phyloP scores from a whole-genome alignment of 2,888 invertebrate species.

The Plagiodera versicolora region DNA sequence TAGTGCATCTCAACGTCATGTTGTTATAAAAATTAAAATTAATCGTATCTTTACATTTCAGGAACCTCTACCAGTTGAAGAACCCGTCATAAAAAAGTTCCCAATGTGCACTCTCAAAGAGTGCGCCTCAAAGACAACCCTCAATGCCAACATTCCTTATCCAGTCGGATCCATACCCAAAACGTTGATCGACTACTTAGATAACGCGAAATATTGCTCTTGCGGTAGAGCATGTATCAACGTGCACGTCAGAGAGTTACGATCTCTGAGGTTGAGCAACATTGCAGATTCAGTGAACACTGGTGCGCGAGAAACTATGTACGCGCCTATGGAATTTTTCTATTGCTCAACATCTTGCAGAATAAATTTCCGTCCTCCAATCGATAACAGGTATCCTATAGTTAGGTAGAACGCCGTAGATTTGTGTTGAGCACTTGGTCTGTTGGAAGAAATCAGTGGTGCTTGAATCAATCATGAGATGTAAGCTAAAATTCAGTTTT shows the following conservation, averaged over 20 bases:
- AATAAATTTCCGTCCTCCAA: too few relatives aligned
- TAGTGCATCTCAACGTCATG: too few relatives aligned
- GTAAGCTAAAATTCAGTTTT: too few relatives aligned
- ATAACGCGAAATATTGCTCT: constrained; percentile 64
- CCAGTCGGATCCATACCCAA: constrained; percentile 61
- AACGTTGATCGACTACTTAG: constrained; percentile 63
- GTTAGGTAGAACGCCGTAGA: constrained; percentile 58
- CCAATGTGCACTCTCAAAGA: constrained; percentile 61
- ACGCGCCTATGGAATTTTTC: constrained; percentile 62
- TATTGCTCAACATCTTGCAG: constrained; percentile 67
- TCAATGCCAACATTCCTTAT: constrained; percentile 60
- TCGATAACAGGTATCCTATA: constrained; percentile 50
- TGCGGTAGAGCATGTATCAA: constrained; percentile 59
- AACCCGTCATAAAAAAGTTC: too few relatives aligned
- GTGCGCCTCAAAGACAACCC: constrained; percentile 58
- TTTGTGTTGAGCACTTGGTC: constrained; percentile 48
- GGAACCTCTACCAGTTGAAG: too few relatives aligned
- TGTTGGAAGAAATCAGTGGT: too few relatives aligned
- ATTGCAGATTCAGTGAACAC: constrained; percentile 52
- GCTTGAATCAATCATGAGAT: too few relatives aligned
- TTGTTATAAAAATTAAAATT: too few relatives aligned
- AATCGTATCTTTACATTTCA: too few relatives aligned
- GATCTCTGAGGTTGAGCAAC: constrained; percentile 53
- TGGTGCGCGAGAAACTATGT: constrained; percentile 49
- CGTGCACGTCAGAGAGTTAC: constrained; percentile 44